Base-by-base conservation (phyloP, 2,797 vertebrate genomes). In the Lepilemur septentrionalis region DNA sequence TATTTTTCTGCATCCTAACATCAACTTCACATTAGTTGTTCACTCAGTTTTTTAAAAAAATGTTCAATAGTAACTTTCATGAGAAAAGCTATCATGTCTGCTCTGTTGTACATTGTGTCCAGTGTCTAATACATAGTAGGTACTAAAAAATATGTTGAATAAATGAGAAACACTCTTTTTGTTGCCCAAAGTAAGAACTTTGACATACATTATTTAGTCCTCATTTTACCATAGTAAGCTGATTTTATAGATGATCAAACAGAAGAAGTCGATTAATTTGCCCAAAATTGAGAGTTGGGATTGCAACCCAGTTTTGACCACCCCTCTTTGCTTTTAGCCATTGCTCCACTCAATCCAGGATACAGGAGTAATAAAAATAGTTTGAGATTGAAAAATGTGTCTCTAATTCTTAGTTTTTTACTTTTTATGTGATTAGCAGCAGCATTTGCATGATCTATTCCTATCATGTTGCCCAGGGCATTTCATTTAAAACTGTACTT, bases 21-120 rank as follows among this genome's bases (percentile, higher is more conserved):
- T 98, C 97, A 98, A 99, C 98, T 99, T 99, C 99, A 99, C 98
- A 98, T 99, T 98, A 98, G 98, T 99, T 99, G 98, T 99, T 99
- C 98, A 98, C 98, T 98, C 98, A 70, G 12, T 79, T 59, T 59
- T 91, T 82, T 92, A 59, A 43, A 43, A 87, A 69, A 88, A 81
- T 70, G 25, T 91, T 67, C 46, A 84, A 0, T 78, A 28, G 72
- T 90, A 61, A 63, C 57, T 95, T 91, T 89, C 69, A 65, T 59
- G 61, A 83, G 22, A 91, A n/a, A 59, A 63, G 85, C 85, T 30
- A 59, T 57, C 28, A 46, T 75, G 25, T 82, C 35, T 91, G 1
- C 94, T 65, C 28, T 52, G 23, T 80, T 82, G 63, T 89, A 5
- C 63, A 57, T 86, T 86, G 35, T n/a, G 18, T 57, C 28, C 22